Evolutionary conservation across 2,888 invertebrate genomes (phyloP), one percentile per base, ranked within the genome.

Genomic region (Eremobia ochroleuca): DNA sequence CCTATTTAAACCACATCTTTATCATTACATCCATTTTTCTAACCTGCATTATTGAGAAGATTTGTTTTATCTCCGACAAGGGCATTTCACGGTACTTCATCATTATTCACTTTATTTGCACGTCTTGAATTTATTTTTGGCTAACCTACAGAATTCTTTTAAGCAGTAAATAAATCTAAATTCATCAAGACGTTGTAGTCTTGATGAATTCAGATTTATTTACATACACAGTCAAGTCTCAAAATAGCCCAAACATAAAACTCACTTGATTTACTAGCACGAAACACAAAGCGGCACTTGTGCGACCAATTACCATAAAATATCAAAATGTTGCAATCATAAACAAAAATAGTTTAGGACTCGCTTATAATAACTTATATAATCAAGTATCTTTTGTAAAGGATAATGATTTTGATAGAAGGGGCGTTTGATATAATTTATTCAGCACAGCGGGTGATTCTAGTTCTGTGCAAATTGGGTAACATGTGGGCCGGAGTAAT

Each of bases 311-410:
- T 92, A 94, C 90, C 91, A 90, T 92, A 93, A 93, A 93, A 90
- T 89, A 91, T 91, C 90, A 92, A 89, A 88, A 90, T 77, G 80
- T 79, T 82, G 66, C 83, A 89, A 85, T 85, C 81, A 79, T 77
- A 84, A 81, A 85, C 89, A 82, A 89, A 89, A 91, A 90, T 91
- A 92, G 79, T 91, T 91, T 92, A 92, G 75, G 76, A 81, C 74
- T 74, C 88, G 82, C 83, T 87, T 83, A 88, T 88, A 85, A 95
- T 94, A 94, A 94, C 91, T 94, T 91, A 90, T 89, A 94, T 94
- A 95, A 96, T 96, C 95, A 96, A 94, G 93, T 93, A 90, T 91
- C 94, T 90, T 94, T 96, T 95, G 96, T 96, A 95, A 89, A 82
- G 83, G 82, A 82, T 88, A 94, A 94, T 95, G 92, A 94, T 94